Base-by-base conservation (phyloP, 2,888 invertebrate genomes). In the Spilarctia lutea region DNA sequence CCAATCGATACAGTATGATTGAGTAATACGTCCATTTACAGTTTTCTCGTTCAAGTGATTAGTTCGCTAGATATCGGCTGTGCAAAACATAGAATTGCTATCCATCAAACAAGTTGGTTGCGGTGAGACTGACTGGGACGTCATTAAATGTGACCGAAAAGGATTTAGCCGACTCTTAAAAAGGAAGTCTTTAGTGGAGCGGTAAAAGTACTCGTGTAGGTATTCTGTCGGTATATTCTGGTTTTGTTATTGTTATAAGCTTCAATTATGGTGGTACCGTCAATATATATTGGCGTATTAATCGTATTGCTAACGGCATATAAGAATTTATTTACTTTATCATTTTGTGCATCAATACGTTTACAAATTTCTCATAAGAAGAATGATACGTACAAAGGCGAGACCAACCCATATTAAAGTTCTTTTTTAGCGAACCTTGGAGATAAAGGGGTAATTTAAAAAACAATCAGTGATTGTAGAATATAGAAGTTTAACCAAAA, bases 111-210 rank as follows among this genome's bases (percentile, higher is more conserved):
- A 86, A 90, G 90, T 90, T 89, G 86, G 86, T 87, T 87, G 87
- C 87, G 86, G 84, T 85, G 83, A 86, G 88, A 88, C 88, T 87
- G 91, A 88, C 90, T 90, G 85, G 88, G 85, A 88, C 92, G 92
- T 94, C 94, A 94, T 94, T 94, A 94, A 94, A 94, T 92, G 90
- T 90, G 93, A 94, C 94, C 92, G 83, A 94, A 94, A 94, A 93
- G 94, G 94, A 91, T 93, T 93, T 93, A 88, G 90, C 87, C 88
- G 87, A 85, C 86, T 91, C 93, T 93, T 89, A 91, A 90, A 93
- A 94, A 89, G 93, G 93, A 90, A 91, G 85, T 88, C 87, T 92
- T 91, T 91, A 89, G 89, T 86, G 87, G 86, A 87, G 86, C 85
- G 85, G 92, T 90, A 91, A 92, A 91, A 91, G 90, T 92, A 85